Conservation (phyloP, 2,888 invertebrate species). For the Campaea margaritaria region DNA sequence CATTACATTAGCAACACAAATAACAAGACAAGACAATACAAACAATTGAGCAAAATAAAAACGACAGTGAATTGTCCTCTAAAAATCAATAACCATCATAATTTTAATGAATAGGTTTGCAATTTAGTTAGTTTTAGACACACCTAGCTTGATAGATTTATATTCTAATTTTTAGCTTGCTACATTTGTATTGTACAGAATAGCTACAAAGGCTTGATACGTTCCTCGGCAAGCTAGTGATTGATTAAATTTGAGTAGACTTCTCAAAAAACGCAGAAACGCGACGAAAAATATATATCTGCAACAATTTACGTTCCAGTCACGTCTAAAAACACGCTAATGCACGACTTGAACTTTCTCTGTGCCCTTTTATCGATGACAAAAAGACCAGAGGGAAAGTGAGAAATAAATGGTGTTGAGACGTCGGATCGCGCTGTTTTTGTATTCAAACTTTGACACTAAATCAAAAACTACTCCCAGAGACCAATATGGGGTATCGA, state of each 20-base stretch:
- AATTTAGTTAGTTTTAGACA: no score
- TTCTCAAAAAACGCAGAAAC: slow-evolving; percentile 29
- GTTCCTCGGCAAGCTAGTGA: not conserved
- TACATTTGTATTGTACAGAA: no score
- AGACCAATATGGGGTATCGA: slow-evolving; percentile 33
- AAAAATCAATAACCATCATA: no score
- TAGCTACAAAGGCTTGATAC: not conserved
- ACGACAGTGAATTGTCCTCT: no score
- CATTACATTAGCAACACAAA: no score
- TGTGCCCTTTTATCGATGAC: slow-evolving; percentile 60
- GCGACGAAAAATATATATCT: slow-evolving; percentile 47
- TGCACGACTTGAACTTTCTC: slow-evolving; percentile 63
- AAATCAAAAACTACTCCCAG: slow-evolving; percentile 67
- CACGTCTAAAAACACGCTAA: slow-evolving; percentile 64
- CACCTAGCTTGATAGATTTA: no score
- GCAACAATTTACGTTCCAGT: slow-evolving; percentile 52
- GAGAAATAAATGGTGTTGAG: slow-evolving; percentile 68
- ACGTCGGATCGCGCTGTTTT: slow-evolving; percentile 62
- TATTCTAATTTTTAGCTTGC: no score
- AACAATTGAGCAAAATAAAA: no score
- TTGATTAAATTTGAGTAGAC: slow-evolving; percentile 5
- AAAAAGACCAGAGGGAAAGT: slow-evolving; percentile 58
- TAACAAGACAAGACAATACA: no score
- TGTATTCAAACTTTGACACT: slow-evolving; percentile 67
- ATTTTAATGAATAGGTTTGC: no score